Conservation (phyloP, 2,888 invertebrate species). For the Folsomia manolachei region DNA sequence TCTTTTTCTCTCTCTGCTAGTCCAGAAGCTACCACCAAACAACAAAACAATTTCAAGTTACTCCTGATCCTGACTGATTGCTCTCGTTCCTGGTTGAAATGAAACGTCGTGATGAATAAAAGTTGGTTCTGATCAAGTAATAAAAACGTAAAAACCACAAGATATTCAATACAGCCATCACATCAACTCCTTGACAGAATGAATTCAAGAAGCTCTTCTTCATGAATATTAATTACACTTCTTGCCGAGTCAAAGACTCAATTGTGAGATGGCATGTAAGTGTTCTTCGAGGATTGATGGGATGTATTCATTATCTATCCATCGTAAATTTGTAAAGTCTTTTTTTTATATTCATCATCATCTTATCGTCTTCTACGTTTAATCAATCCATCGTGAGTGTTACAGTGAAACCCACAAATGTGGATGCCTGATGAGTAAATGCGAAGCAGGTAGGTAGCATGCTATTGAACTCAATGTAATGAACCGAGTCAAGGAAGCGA, state of each 20-base stretch:
- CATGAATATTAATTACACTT: slow-evolving; percentile 34
- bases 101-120: slow-evolving; percentile 29
- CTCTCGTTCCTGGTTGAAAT: slow-evolving; percentile 18
- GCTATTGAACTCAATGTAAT: background rate
- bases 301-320: background rate
- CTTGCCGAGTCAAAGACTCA: background rate
- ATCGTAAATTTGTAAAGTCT: too few relatives aligned
- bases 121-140: slow-evolving; percentile 22
- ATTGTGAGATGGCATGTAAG: background rate
- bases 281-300: background rate
- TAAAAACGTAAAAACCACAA: slow-evolving; percentile 1
- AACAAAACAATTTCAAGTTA: background rate
- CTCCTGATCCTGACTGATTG: slow-evolving; percentile 27
- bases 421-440: background rate
- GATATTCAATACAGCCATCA: slow-evolving; percentile 5
- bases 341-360: slow-evolving; percentile 8
- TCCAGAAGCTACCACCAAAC: slow-evolving; percentile 19
- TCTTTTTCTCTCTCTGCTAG: slow-evolving; percentile 17
- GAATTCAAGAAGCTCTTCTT: slow-evolving; percentile 32
- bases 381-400: slow-evolving; percentile 1
- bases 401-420: background rate
- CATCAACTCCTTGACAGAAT: slow-evolving; percentile 19
- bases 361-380: background rate
- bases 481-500: background rate
- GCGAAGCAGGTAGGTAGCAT: too few relatives aligned